Conservation (phyloP, 2,888 invertebrate genomes). For the Steromphala cineraria region DNA sequence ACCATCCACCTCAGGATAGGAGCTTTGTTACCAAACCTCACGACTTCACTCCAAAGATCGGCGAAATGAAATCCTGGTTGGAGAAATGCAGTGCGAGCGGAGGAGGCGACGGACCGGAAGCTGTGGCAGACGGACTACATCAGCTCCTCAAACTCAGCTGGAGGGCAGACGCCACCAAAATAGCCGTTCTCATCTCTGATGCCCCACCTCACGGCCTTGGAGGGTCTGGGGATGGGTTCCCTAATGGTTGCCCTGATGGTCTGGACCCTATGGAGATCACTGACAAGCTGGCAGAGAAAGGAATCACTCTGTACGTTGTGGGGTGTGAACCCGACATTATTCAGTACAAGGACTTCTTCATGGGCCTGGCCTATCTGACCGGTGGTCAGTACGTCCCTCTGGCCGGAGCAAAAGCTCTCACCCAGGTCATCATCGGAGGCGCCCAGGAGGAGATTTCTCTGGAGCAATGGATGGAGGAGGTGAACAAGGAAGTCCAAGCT, state of each 20-base stretch:
- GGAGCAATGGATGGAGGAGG: constrained; percentile 64
- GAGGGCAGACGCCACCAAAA: constrained; percentile 66
- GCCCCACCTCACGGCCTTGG: constrained; percentile 70
- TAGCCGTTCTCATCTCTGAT: constrained; percentile 68
- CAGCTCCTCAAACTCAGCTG: constrained; percentile 65
- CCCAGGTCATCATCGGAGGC: constrained; percentile 67
- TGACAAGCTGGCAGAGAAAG: constrained; percentile 63
- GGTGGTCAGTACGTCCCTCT: constrained; percentile 72
- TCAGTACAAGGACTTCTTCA: constrained; percentile 67
- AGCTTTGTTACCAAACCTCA: constrained; percentile 65
- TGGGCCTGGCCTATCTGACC: constrained; percentile 64
- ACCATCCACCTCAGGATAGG: constrained; percentile 62
- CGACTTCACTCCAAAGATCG: constrained; percentile 66
- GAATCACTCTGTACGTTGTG: constrained; percentile 65
- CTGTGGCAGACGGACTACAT: constrained; percentile 69
- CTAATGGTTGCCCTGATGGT: constrained; percentile 67
- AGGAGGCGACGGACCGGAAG: constrained; percentile 69
- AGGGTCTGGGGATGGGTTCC: constrained; percentile 53
- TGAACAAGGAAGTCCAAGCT: constrained; percentile 56
- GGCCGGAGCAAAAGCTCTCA: constrained; percentile 55
- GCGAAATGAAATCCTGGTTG: constrained; percentile 65
- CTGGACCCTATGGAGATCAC: constrained; percentile 66
- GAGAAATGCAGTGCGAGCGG: constrained; percentile 59
- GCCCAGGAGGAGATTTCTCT: constrained; percentile 70
- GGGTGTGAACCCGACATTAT: constrained; percentile 67